Evolutionary conservation across 2,888 invertebrate genomes (phyloP).

Genomic region (Syritta pipiens): DNA sequence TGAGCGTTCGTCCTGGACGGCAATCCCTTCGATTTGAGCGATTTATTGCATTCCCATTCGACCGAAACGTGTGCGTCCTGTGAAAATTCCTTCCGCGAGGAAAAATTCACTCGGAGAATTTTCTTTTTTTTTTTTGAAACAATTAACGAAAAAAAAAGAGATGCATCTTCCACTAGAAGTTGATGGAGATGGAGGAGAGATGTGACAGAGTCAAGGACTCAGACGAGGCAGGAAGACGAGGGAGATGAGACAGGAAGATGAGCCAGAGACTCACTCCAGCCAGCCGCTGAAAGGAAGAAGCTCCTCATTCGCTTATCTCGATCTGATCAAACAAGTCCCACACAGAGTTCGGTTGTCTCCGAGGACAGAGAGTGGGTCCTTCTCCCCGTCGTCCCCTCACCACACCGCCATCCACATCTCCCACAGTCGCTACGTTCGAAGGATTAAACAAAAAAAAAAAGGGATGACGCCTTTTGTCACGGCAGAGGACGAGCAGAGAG

Average conservation of each 20-base stretch:
- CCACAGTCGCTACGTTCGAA: background rate
- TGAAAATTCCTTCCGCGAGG: no score
- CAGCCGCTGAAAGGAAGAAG: background rate
- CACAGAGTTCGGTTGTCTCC: slow-evolving; percentile 24
- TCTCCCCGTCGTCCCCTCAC: background rate
- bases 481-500: slow-evolving; percentile 3
- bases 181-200: no score
- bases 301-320: no score
- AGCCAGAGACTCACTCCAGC: background rate
- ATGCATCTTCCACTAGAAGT: no score
- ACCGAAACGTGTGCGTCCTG: no score
- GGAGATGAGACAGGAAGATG: background rate
- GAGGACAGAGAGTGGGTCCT: background rate
- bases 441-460: slow-evolving; percentile 26
- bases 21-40: no score
- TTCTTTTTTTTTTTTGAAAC: no score
- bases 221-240: background rate
- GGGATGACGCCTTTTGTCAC: background rate
- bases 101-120: no score
- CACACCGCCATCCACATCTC: background rate
- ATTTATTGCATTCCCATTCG: no score
- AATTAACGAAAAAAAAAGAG: background rate
- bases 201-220: background rate
- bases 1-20: no score
- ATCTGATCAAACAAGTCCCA: slow-evolving; percentile 45